Evolutionary conservation across 2,797 vertebrate species (phyloP).

Genomic region (Octomys mimax): DNA sequence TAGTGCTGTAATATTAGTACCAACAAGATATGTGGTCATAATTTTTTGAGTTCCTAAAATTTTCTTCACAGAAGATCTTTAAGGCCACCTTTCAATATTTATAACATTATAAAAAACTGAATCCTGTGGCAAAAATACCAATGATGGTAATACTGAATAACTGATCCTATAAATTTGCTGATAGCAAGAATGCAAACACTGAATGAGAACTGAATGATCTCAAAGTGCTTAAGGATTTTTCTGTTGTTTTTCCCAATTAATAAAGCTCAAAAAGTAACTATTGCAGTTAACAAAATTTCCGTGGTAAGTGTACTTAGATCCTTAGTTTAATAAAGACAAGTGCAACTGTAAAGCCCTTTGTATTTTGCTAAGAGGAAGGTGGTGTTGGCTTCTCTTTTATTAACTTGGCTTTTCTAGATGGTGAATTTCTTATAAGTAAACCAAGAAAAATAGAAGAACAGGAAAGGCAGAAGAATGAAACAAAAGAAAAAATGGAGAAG

Average conservation of each 20-base stretch:
- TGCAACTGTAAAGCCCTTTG: slow-evolving; percentile 46
- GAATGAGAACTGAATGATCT: neutral
- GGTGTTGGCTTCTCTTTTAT: slow-evolving; percentile 36
- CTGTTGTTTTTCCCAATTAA: slow-evolving; percentile 34
- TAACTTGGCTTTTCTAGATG: slow-evolving; percentile 51
- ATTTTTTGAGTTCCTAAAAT: slow-evolving; percentile 23
- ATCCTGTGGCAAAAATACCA: slow-evolving; percentile 23
- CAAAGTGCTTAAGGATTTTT: neutral
- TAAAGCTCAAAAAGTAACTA: slow-evolving; percentile 56
- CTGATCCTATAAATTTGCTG: slow-evolving; percentile 8
- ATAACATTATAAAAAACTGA: slow-evolving; percentile 47
- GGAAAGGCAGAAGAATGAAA: slow-evolving; percentile 44
- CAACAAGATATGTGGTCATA: slow-evolving; percentile 34
- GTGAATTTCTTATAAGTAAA: slow-evolving; percentile 55
- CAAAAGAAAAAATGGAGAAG: neutral
- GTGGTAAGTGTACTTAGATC: slow-evolving; percentile 35
- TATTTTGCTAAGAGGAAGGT: slow-evolving; percentile 26
- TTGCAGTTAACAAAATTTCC: slow-evolving; percentile 40
- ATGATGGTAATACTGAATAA: neutral
- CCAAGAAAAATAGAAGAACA: neutral
- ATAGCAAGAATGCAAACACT: slow-evolving; percentile 22
- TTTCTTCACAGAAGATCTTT: slow-evolving; percentile 46
- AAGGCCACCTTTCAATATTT: neutral
- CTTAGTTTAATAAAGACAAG: slow-evolving; percentile 31
- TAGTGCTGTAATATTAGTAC: slow-evolving; percentile 22